Evolutionary conservation across 2,888 invertebrate species (phyloP), one percentile per base, ranked within the genome.

Genomic region (Sycophila texana): DNA sequence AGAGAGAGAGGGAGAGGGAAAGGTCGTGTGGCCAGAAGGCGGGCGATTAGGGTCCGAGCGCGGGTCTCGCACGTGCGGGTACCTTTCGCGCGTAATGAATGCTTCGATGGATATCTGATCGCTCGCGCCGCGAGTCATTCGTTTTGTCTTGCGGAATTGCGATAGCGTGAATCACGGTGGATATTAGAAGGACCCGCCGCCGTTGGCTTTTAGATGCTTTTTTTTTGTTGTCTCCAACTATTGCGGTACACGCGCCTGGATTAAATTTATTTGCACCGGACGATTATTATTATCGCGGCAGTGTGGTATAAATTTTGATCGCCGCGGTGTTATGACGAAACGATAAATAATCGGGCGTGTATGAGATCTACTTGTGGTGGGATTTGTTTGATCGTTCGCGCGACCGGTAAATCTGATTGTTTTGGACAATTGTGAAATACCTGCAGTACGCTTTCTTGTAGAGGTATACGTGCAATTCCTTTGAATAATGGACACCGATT

Each of bases 261-360:
- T 49, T 58, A 60, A 68, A 60, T 75, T 75, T 70, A 70, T 76
- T 26, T 26, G 55, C 68, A n/a, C 47, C 65, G 47, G 10, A 7
- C 7, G 47, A 12, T 72, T 18, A 39, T 74, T 53, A 68, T 18
- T 60, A 18, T 74, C 51, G 49, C 57, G 57, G n/a, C 10, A 2
- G 26, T 7, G 61, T 1, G 1, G 10, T 14, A 26, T 61, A 20
- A 10, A 18, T 55, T 63, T 63, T 18, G 61, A 70, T 39, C 39
- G 47, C 30, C n/a, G 60, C 20, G 26, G 2, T 39, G 61, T 13
- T 39, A 76, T 74, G 74, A 57, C 30, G 67, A 67, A 67, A 74
- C 22, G 67, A 51, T 47, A 16, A 58, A 55, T n/a, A n/a, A 65
- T 22, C 10, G 1, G 51, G 63, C 53, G 53, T 73, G 63, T 47